Conservation (phyloP, 2,113 vertebrate species). For the Bos javanicus region DNA sequence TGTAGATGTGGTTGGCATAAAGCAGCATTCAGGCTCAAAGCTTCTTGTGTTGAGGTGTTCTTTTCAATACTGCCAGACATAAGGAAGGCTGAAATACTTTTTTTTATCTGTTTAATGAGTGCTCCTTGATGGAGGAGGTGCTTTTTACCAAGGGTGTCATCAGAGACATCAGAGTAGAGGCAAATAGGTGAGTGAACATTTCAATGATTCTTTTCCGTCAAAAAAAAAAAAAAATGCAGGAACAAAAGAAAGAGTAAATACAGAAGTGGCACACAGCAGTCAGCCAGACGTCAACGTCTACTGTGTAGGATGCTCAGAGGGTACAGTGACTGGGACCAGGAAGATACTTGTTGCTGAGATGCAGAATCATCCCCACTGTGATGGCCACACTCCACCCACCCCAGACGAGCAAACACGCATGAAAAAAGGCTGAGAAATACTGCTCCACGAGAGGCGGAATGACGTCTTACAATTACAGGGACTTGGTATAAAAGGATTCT, state of each 20-base stretch:
- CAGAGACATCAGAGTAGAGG: background rate
- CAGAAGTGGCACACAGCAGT: background rate
- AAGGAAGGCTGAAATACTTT: background rate
- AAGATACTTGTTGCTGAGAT: background rate
- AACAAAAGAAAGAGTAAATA: background rate
- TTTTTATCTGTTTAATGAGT: background rate
- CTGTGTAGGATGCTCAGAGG: background rate
- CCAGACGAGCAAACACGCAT: background rate
- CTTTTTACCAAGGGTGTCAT: background rate
- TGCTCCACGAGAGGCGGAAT: background rate
- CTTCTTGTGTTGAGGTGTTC: background rate
- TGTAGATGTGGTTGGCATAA: background rate
- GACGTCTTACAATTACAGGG: background rate
- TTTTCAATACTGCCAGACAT: background rate
- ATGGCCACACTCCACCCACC: background rate
- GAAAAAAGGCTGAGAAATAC: background rate
- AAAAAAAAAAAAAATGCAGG: background rate
- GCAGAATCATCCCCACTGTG: accelerated
- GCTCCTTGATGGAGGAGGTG: background rate
- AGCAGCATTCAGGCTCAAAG: background rate
- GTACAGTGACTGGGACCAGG: background rate
- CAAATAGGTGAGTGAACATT: no score
- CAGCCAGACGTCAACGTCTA: background rate
- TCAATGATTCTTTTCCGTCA: background rate
- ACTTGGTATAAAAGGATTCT: background rate